phyloP scores from a whole-genome alignment of 2,797 vertebrate species.

The Enteromius paludinosus region DNA sequence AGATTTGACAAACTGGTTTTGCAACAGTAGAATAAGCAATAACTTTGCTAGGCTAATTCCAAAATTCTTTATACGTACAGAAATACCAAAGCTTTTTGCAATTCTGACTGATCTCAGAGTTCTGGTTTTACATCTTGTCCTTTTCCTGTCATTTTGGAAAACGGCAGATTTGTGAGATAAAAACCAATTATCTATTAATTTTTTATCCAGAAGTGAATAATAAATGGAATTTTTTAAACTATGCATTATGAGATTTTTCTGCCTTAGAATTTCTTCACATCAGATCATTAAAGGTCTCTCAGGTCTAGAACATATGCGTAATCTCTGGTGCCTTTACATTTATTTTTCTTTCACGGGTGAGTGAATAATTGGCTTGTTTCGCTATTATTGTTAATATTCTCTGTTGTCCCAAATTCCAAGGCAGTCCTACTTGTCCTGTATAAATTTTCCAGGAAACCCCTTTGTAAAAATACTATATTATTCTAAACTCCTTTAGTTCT shows the following conservation, averaged over 20 bases:
- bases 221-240: too few relatives aligned
- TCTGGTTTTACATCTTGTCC: neutral
- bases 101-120: neutral
- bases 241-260: too few relatives aligned
- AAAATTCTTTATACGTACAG: neutral
- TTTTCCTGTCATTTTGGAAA: neutral
- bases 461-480: slow-evolving; percentile 7
- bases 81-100: neutral
- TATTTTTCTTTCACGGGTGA: slow-evolving; percentile 27
- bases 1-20: neutral
- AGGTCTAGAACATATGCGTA: neutral
- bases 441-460: slow-evolving; percentile 38
- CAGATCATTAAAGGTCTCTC: neutral
- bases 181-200: neutral
- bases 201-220: neutral
- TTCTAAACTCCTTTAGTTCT: slow-evolving; percentile 43
- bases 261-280: too few relatives aligned
- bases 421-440: slow-evolving; percentile 19
- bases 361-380: slow-evolving; percentile 29
- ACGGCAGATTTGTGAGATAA: neutral
- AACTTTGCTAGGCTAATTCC: neutral
- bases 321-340: slow-evolving; percentile 15
- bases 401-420: slow-evolving; percentile 46
- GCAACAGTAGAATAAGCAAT: neutral
- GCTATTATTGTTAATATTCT: slow-evolving; percentile 44